These are phyloP conservation scores for Atopsyche davidsoni DNA, from an alignment of 1,140 invertebrate genomes.

Conservation along the genomic window DNA sequence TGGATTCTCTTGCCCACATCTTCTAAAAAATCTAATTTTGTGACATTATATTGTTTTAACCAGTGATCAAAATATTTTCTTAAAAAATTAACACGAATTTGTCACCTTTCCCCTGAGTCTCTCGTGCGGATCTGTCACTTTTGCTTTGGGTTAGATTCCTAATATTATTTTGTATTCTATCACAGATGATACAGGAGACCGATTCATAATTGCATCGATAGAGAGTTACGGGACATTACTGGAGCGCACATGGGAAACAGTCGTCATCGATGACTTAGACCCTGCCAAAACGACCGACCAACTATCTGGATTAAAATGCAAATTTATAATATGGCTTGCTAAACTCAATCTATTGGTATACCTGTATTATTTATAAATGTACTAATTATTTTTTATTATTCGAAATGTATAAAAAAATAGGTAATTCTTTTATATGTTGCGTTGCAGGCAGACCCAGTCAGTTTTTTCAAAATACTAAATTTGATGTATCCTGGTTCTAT, in stretches of 20 bases:
- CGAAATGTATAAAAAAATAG: too few species aligned
- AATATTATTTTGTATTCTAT: not conserved
- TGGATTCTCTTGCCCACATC: too few species aligned
- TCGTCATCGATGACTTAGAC: conserved; percentile 25
- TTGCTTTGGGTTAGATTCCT: not conserved
- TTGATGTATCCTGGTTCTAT: too few species aligned
- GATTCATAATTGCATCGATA: conserved; percentile 3
- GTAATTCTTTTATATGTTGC: too few species aligned
- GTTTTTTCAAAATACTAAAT: too few species aligned
- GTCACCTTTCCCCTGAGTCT: not conserved
- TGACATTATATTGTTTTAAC: too few species aligned
- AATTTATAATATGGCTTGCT: conserved; percentile 24
- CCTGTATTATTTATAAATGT: conserved; percentile 7
- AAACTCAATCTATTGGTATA: conserved; percentile 23
- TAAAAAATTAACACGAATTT: conserved; percentile 2
- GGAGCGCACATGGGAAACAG: conserved; percentile 19
- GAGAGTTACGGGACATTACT: not conserved
- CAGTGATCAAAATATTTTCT: too few species aligned
- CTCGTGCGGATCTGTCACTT: not conserved
- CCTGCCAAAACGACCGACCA: conserved; percentile 4
- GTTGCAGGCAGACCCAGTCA: too few species aligned
- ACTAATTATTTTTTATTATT: too few species aligned
- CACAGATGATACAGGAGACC: not conserved
- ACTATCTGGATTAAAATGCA: conserved; percentile 10
- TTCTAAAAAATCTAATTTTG: too few species aligned